phyloP scores from a whole-genome alignment of 2,888 invertebrate genomes.

The Coenonympha glycerion region DNA sequence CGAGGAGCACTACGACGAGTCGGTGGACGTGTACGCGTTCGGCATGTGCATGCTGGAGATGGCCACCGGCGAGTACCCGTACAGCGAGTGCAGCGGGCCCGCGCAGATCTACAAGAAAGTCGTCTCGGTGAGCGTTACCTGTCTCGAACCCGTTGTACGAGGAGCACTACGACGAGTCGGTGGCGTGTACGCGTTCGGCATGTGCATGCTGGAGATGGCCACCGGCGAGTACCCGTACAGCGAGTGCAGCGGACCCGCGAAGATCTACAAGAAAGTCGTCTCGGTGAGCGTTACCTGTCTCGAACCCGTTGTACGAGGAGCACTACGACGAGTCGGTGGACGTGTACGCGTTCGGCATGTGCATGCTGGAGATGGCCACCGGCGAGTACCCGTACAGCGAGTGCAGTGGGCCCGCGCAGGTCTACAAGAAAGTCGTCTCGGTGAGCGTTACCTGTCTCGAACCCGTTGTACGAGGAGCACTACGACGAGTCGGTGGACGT shows the following conservation, averaged over 20 bases:
- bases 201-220: constrained; percentile 99
- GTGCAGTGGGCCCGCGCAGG: constrained; percentile 98
- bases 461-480: constrained; percentile 99
- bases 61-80: constrained; percentile 99
- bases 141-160: constrained; percentile 98
- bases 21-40: constrained; percentile 99
- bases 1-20: constrained; percentile 99
- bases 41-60: constrained; percentile 99
- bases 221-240: constrained; percentile 99
- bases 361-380: constrained; percentile 99
- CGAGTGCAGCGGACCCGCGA: constrained; percentile 98
- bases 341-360: constrained; percentile 99
- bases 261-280: constrained; percentile 99
- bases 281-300: constrained; percentile 79
- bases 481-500: constrained; percentile 99
- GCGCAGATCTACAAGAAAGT: constrained; percentile 99
- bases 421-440: constrained; percentile 98
- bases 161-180: constrained; percentile 99
- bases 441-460: constrained; percentile 84
- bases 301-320: constrained; percentile 99
- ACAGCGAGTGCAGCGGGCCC: constrained; percentile 98
- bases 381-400: constrained; percentile 99
- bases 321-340: constrained; percentile 99
- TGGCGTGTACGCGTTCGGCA: constrained; percentile 99
- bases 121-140: constrained; percentile 83